Percentiles rank a stretch among this genome's conserved stretches.
phyloP scores from a whole-genome alignment of 2,113 vertebrate genomes.

The Geococcyx californianus region DNA sequence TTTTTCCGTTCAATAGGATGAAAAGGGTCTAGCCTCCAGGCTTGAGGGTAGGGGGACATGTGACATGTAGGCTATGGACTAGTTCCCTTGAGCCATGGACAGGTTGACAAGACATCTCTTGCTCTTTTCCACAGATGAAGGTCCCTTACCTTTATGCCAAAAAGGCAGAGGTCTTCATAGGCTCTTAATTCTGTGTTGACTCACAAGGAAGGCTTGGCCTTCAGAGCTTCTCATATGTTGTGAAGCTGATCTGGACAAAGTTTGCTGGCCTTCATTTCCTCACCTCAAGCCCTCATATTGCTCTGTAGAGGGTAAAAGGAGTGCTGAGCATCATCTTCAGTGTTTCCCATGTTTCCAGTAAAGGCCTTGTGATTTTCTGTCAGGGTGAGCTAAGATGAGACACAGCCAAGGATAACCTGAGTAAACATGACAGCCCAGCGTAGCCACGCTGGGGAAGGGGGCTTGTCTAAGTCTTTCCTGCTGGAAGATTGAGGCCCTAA shows the following conservation, averaged over 20 bases:
- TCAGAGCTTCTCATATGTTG: not conserved
- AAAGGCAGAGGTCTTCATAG: not conserved
- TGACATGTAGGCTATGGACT: not conserved
- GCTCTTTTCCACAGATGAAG: not conserved
- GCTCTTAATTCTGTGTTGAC: not conserved
- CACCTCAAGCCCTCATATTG: not conserved
- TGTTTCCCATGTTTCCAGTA: constrained; percentile 31
- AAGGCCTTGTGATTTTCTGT: constrained; percentile 66
- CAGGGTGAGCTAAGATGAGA: not conserved
- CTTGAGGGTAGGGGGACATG: not conserved
- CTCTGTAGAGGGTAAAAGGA: constrained; percentile 39
- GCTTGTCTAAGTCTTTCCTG: not conserved
- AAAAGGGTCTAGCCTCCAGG: no score
- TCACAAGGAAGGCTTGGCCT: not conserved
- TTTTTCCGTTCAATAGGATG: not conserved
- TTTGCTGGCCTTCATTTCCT: not conserved
- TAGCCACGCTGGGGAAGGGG: not conserved
- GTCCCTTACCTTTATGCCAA: not conserved
- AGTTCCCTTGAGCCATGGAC: not conserved
- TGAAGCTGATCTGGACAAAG: not conserved
- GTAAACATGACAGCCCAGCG: not conserved
- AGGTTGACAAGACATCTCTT: not conserved
- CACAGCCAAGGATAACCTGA: not conserved
- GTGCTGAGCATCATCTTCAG: not conserved
- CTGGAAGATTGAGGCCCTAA: not conserved